Conservation (phyloP, 2,113 vertebrate species). For the Arizona elegans region DNA sequence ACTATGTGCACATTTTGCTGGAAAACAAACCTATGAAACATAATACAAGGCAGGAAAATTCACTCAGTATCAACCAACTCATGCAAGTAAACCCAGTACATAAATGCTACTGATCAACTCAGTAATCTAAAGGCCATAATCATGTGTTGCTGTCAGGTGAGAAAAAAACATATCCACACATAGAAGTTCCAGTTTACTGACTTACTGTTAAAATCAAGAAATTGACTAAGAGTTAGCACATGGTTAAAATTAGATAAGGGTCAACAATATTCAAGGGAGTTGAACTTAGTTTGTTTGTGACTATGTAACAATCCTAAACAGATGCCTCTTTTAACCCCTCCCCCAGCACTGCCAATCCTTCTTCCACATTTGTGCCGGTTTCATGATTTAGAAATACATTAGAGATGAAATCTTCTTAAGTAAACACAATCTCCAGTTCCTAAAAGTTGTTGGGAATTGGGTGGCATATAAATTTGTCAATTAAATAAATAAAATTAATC, state of each 20-base stretch:
- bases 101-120: neutral
- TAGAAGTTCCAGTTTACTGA: neutral
- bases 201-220: neutral
- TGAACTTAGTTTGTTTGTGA: neutral
- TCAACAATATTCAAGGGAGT: neutral
- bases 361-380: neutral
- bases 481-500: neutral
- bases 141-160: neutral
- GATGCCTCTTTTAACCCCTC: neutral
- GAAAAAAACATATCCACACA: neutral
- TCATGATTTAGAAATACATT: neutral
- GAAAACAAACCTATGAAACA: neutral
- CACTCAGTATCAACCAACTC: neutral
- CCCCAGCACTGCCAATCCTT: neutral
- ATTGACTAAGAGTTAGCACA: neutral
- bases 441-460: neutral
- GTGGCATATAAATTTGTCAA: neutral
- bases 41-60: neutral
- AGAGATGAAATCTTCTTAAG: neutral
- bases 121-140: neutral
- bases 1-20: neutral
- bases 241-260: neutral
- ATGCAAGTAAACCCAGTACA: neutral
- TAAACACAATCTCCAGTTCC: neutral
- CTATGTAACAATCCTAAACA: neutral